phyloP scores from a whole-genome alignment of 2,888 invertebrate genomes.

The Coelopa pilipes region DNA sequence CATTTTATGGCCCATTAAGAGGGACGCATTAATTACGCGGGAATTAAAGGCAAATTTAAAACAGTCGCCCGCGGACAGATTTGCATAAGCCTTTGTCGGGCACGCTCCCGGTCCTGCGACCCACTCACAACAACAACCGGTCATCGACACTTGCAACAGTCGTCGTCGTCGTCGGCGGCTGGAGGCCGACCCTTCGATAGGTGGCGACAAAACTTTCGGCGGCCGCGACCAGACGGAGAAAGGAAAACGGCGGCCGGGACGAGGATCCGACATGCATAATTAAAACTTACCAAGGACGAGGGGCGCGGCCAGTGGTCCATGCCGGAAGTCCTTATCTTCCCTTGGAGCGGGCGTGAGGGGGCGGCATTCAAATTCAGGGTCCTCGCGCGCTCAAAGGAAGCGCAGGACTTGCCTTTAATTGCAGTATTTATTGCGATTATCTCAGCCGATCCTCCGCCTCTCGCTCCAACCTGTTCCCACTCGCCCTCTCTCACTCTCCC shows the following conservation, averaged over 20 bases:
- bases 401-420: slow-evolving; percentile 17
- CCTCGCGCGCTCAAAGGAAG: neutral
- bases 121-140: neutral
- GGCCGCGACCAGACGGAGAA: neutral
- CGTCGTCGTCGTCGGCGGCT: neutral
- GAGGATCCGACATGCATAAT: slow-evolving; percentile 3
- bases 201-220: neutral
- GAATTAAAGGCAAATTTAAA: slow-evolving; percentile 57
- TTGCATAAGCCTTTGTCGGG: slow-evolving; percentile 54
- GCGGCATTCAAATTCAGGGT: too few relatives aligned
- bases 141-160: neutral
- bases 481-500: neutral
- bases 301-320: too few relatives aligned
- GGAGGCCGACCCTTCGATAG: neutral
- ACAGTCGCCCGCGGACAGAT: slow-evolving; percentile 53
- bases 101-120: neutral
- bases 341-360: too few relatives aligned
- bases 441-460: too few relatives aligned
- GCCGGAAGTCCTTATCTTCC: too few relatives aligned
- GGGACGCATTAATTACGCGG: slow-evolving; percentile 17
- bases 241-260: neutral
- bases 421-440: slow-evolving; percentile 24
- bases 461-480: neutral
- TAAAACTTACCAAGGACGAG: slow-evolving; percentile 14
- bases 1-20: slow-evolving; percentile 24